phyloP scores from a whole-genome alignment of 2,888 invertebrate genomes.

The Tenthredo livida region DNA sequence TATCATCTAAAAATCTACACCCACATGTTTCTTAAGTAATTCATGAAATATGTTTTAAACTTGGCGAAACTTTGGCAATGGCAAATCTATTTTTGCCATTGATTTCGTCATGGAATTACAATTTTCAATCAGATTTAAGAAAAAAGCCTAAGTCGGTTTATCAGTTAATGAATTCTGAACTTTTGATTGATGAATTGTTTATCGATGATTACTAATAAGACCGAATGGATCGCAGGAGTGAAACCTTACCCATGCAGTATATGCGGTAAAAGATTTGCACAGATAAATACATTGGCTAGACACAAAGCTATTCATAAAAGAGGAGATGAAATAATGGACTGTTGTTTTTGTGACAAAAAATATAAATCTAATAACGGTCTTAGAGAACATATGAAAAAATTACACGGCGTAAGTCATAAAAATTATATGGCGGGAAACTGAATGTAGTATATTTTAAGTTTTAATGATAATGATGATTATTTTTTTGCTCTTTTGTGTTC shows the following conservation, averaged over 20 bases:
- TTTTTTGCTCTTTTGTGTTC: neutral
- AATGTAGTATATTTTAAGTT: neutral
- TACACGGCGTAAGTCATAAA: constrained; percentile 58
- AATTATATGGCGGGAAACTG: too few relatives aligned
- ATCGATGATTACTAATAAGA: constrained; percentile 9
- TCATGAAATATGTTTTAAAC: neutral
- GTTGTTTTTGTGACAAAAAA: constrained; percentile 50
- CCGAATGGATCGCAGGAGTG: constrained; percentile 64
- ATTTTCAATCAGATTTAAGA: neutral
- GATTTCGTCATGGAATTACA: neutral
- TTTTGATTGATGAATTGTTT: neutral
- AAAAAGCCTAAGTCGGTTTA: neutral
- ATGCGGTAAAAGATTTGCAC: constrained; percentile 73
- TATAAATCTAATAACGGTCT: constrained; percentile 51
- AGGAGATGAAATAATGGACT: constrained; percentile 53
- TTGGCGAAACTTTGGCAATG: neutral
- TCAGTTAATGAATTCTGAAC: too few relatives aligned
- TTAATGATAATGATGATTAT: neutral
- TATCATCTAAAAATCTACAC: too few relatives aligned
- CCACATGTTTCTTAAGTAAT: too few relatives aligned
- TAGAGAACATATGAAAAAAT: constrained; percentile 50
- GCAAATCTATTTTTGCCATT: neutral
- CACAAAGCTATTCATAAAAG: constrained; percentile 70
- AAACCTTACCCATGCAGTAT: constrained; percentile 74
- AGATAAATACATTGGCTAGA: constrained; percentile 71